phyloP scores from a whole-genome alignment of 2,797 vertebrate genomes.

The Heliangelus exortis region DNA sequence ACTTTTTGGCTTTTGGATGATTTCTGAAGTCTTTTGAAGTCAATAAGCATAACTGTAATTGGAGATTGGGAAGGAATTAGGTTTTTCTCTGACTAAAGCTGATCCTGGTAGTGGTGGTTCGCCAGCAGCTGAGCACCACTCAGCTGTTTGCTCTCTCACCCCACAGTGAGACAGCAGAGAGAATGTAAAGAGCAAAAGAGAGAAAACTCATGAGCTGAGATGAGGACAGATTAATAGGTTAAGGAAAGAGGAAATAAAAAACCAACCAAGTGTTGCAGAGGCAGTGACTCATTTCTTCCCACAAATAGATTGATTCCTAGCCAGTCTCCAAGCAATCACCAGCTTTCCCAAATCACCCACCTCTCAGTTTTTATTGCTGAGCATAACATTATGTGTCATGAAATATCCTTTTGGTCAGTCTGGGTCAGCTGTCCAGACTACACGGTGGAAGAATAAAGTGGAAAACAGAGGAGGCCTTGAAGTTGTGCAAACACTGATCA shows the following conservation, averaged over 20 bases:
- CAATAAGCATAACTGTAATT: fast-evolving
- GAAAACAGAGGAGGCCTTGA: background rate
- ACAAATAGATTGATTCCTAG: background rate
- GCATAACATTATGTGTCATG: background rate
- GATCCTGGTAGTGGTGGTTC: background rate
- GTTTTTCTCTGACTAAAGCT: background rate
- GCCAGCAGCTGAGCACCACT: background rate
- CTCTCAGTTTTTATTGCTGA: background rate
- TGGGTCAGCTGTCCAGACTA: background rate
- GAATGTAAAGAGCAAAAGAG: background rate
- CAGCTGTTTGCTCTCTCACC: background rate
- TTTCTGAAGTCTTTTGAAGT: background rate
- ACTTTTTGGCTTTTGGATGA: background rate
- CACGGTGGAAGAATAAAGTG: background rate
- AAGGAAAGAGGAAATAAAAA: background rate
- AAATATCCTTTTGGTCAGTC: background rate
- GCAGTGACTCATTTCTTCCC: background rate
- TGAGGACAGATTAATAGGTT: background rate
- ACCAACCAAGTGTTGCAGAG: background rate
- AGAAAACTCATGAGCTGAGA: background rate
- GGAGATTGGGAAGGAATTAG: background rate
- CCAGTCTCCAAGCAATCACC: background rate
- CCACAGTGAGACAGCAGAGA: background rate
- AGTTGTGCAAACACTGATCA: background rate
- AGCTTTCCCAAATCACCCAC: background rate